These are phyloP conservation scores for Autographa gamma DNA, from an alignment of 2,888 invertebrate genomes.

Conservation along the genomic window DNA sequence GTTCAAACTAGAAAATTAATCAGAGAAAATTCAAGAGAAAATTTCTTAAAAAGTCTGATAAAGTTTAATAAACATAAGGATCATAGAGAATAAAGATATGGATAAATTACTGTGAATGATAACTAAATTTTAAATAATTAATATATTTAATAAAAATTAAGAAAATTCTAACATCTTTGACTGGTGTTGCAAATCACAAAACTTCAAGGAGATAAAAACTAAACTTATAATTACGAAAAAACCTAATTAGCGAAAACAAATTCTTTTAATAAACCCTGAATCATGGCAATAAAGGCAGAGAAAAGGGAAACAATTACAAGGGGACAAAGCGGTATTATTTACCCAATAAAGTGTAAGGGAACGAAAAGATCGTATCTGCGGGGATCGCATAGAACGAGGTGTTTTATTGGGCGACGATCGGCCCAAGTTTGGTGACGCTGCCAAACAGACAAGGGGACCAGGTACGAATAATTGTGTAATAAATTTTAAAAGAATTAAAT, in stretches of 20 bases:
- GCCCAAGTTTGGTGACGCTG: constrained; percentile 59
- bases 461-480: constrained; percentile 57
- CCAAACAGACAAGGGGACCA: constrained; percentile 53
- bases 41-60: constrained; percentile 42
- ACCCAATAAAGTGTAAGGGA: constrained; percentile 70
- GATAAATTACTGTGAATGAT: background rate
- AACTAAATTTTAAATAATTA: background rate
- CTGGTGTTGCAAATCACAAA: background rate
- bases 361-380: constrained; percentile 70
- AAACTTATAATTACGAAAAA: constrained; percentile 16
- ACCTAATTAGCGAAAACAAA: constrained; percentile 55
- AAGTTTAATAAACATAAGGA: constrained; percentile 21
- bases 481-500: constrained; percentile 58
- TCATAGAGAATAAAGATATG: background rate
- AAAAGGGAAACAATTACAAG: constrained; percentile 71
- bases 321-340: constrained; percentile 68
- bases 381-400: constrained; percentile 73
- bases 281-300: constrained; percentile 67
- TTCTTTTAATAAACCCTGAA: constrained; percentile 68
- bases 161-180: background rate
- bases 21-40: constrained; percentile 38
- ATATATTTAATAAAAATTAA: too few relatives aligned
- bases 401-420: constrained; percentile 74
- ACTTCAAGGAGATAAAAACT: background rate
- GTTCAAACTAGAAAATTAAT: constrained; percentile 40